A percentile compares a stretch with the other conserved stretches of the same genome.
Evolutionary conservation across 2,888 invertebrate species (phyloP).

Genomic region (Ophion ventricosus): DNA sequence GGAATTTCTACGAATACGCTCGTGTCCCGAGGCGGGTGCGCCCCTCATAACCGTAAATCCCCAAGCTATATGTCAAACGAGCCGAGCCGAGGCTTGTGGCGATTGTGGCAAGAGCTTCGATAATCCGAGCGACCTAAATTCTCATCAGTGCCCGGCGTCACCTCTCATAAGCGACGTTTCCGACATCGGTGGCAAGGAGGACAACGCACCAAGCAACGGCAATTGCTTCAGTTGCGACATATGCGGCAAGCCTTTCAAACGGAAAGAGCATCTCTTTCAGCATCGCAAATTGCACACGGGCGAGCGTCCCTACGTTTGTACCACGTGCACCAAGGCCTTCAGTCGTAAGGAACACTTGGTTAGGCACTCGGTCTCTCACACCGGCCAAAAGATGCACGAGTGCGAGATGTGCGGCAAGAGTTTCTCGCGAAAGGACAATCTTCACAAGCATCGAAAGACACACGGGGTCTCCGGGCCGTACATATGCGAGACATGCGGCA

Average conservation of each 20-base stretch:
- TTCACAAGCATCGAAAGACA: conserved; percentile 86
- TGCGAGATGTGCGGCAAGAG: conserved; percentile 86
- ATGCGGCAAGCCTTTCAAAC: conserved; percentile 87
- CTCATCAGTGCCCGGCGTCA: conserved; percentile 72
- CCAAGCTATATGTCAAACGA: conserved; percentile 77
- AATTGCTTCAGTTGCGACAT: conserved; percentile 84
- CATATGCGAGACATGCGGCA: conserved; percentile 87
- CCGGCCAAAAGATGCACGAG: conserved; percentile 88
- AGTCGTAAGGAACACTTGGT: conserved; percentile 89
- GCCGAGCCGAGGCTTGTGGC: conserved; percentile 73
- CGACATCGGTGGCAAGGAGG: conserved; percentile 69
- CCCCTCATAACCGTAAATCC: conserved; percentile 80
- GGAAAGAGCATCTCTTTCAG: conserved; percentile 89
- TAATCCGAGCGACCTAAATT: conserved; percentile 76
- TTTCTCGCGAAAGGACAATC: conserved; percentile 86
- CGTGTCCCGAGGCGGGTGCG: conserved; percentile 76
- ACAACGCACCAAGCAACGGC: conserved; percentile 67
- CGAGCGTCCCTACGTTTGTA: conserved; percentile 87
- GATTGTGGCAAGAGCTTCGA: conserved; percentile 81
- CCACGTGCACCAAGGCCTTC: conserved; percentile 87
- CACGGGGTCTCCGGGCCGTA: conserved; percentile 86
- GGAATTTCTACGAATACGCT: conserved; percentile 80
- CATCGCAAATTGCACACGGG: conserved; percentile 88
- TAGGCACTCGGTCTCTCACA: conserved; percentile 88
- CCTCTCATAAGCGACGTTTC: conserved; percentile 75